Evolutionary conservation across 2,113 vertebrate genomes (phyloP).

Genomic region (Leptobrachium ailaonicum): DNA sequence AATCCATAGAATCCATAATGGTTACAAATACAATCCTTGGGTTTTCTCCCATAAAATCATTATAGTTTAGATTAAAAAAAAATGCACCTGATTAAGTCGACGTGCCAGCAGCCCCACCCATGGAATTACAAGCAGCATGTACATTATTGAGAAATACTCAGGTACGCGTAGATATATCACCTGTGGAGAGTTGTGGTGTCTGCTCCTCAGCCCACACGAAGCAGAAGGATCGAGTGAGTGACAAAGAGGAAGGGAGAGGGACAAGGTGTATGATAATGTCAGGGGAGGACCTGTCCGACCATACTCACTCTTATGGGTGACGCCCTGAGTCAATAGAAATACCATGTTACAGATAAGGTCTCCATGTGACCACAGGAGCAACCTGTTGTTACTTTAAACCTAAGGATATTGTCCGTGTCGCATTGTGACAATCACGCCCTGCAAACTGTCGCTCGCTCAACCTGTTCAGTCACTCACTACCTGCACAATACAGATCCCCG

Average conservation of each 20-base stretch:
- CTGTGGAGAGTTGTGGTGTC: slow-evolving; percentile 3
- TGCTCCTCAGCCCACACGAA: background rate
- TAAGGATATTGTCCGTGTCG: background rate
- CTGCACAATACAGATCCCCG: background rate
- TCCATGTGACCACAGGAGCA: slow-evolving; percentile 31
- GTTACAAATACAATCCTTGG: too few relatives aligned
- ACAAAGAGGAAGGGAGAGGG: slow-evolving; percentile 5
- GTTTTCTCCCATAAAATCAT: too few relatives aligned
- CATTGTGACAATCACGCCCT: slow-evolving; percentile 2
- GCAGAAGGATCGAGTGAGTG: background rate
- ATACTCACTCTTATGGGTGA: slow-evolving; percentile 17
- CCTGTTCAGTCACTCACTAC: slow-evolving; percentile 22
- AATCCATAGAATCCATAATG: too few relatives aligned
- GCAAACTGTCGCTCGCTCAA: slow-evolving; percentile 22
- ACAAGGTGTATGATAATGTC: slow-evolving; percentile 31
- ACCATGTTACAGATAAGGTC: slow-evolving; percentile 33
- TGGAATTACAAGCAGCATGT: too few relatives aligned
- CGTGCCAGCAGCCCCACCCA: too few relatives aligned
- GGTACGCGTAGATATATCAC: slow-evolving; percentile 19
- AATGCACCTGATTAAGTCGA: too few relatives aligned
- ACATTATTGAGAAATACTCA: too few relatives aligned
- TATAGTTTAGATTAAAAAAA: too few relatives aligned
- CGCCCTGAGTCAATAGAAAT: slow-evolving; percentile 35
- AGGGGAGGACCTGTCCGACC: slow-evolving; percentile 27
- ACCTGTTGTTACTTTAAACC: slow-evolving; percentile 31